phyloP scores from a whole-genome alignment of 2,888 invertebrate species.

The Phymatocera aterrima region DNA sequence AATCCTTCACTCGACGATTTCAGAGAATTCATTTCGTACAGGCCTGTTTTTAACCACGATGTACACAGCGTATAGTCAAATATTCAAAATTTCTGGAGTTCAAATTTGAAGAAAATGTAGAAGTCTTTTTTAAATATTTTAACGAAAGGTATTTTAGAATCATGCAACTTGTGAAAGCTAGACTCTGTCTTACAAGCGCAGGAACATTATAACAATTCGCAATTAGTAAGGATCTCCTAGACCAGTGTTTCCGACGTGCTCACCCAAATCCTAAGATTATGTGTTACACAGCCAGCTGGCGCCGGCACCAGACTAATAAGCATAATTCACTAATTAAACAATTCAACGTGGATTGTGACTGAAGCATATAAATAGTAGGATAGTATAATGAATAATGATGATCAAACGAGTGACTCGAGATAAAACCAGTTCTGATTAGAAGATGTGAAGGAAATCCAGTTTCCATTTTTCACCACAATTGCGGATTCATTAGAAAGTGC shows the following conservation, averaged over 20 bases:
- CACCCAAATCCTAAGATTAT: background rate
- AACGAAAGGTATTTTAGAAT: too few species aligned
- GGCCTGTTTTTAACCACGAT: too few species aligned
- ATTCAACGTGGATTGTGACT: background rate
- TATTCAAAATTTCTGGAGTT: too few species aligned
- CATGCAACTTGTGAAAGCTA: background rate
- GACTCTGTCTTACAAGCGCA: background rate
- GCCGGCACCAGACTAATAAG: background rate
- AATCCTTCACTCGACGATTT: background rate
- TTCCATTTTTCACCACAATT: background rate
- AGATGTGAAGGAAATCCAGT: background rate
- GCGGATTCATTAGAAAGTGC: background rate
- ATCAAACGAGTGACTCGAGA: background rate
- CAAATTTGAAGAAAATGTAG: too few species aligned
- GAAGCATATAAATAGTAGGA: background rate
- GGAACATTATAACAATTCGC: background rate
- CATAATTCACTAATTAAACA: background rate
- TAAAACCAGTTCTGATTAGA: conserved; percentile 16
- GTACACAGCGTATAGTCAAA: too few species aligned
- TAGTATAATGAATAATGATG: background rate
- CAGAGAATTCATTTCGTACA: too few species aligned
- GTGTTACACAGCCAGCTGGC: background rate
- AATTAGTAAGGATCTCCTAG: background rate
- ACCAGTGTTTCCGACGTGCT: background rate
- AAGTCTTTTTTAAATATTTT: too few species aligned